Evolutionary conservation across 2,888 invertebrate genomes (phyloP).

Genomic region (Hemithea aestivaria): DNA sequence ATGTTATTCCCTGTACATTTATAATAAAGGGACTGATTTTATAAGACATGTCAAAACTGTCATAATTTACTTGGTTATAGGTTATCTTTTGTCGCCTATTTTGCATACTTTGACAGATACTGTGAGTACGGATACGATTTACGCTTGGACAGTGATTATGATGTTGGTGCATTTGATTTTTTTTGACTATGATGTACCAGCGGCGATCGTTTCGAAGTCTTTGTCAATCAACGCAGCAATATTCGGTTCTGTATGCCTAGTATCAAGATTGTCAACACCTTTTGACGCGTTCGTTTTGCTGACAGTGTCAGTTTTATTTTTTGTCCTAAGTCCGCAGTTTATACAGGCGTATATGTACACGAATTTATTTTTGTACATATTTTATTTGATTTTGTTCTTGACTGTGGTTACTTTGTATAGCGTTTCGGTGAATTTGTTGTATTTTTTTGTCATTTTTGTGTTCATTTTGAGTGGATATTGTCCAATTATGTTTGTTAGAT

Average conservation of each 20-base stretch:
- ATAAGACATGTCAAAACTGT: slow-evolving; percentile 86
- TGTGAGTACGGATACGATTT: slow-evolving; percentile 98
- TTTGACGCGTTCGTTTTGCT: slow-evolving; percentile 93
- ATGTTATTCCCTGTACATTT: slow-evolving; percentile 82
- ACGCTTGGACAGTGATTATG: slow-evolving; percentile 93
- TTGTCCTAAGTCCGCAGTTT: slow-evolving; percentile 92
- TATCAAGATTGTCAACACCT: slow-evolving; percentile 92
- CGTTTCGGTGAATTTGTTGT: slow-evolving; percentile 78
- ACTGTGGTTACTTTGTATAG: slow-evolving; percentile 74
- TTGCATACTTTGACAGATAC: slow-evolving; percentile 97
- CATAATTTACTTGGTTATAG: slow-evolving; percentile 89
- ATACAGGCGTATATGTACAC: slow-evolving; percentile 81
- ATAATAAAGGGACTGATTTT: slow-evolving; percentile 43
- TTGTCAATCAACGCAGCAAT: slow-evolving; percentile 96
- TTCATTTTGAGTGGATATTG: slow-evolving; percentile 85
- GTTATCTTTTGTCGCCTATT: slow-evolving; percentile 93
- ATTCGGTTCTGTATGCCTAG: slow-evolving; percentile 96
- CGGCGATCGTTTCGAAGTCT: slow-evolving; percentile 93
- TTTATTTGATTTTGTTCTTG: slow-evolving; percentile 69
- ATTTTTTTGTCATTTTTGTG: slow-evolving; percentile 80
- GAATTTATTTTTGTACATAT: slow-evolving; percentile 72
- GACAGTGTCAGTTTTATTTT: slow-evolving; percentile 92
- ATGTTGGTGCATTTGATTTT: slow-evolving; percentile 93
- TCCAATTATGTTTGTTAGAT: slow-evolving; percentile 86
- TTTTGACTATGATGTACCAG: slow-evolving; percentile 93